phyloP scores from a whole-genome alignment of 2,797 vertebrate genomes.

The Pseudomugil gertrudae region DNA sequence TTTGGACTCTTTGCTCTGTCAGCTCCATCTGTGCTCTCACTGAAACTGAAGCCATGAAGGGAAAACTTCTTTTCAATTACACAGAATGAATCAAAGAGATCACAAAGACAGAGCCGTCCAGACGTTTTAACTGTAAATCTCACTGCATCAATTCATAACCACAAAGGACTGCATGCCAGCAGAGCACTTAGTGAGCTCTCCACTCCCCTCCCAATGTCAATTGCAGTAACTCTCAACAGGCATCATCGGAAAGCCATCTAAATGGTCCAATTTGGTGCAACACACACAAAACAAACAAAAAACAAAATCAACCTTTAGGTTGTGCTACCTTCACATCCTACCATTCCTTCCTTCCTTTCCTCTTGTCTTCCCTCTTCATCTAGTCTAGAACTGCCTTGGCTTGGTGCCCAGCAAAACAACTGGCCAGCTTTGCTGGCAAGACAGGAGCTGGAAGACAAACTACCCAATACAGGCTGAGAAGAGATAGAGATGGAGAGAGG shows the following conservation, averaged over 20 bases:
- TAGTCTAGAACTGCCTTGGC: constrained; percentile 56
- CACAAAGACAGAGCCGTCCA: constrained; percentile 22
- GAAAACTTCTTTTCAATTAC: constrained; percentile 54
- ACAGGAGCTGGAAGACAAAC: constrained; percentile 69
- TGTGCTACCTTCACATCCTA: constrained; percentile 1
- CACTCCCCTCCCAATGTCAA: constrained; percentile 16
- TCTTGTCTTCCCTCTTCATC: constrained; percentile 26
- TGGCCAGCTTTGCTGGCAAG: constrained; percentile 46
- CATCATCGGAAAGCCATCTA: constrained; percentile 25
- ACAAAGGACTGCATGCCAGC: constrained; percentile 49
- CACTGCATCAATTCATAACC: constrained; percentile 63
- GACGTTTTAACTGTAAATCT: constrained; percentile 53
- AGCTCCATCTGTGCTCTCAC: constrained; percentile 36
- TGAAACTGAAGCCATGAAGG: constrained; percentile 55
- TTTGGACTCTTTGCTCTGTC: constrained; percentile 39
- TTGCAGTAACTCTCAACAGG: constrained; percentile 15
- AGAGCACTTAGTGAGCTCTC: constrained; percentile 55
- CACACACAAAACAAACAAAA: constrained; percentile 23
- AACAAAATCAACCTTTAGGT: constrained; percentile 16
- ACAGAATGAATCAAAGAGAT: constrained; percentile 52
- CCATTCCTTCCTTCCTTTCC: constrained; percentile 1
- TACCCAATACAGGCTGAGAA: constrained; percentile 55
- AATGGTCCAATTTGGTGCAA: constrained; percentile 32
- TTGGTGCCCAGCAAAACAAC: constrained; percentile 60
- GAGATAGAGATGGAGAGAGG: constrained; percentile 69